A percentile compares a stretch with the other conserved stretches of the same genome.
Evolutionary conservation across 2,113 vertebrate species (phyloP).

Genomic region (Paedocypris sp.): DNA sequence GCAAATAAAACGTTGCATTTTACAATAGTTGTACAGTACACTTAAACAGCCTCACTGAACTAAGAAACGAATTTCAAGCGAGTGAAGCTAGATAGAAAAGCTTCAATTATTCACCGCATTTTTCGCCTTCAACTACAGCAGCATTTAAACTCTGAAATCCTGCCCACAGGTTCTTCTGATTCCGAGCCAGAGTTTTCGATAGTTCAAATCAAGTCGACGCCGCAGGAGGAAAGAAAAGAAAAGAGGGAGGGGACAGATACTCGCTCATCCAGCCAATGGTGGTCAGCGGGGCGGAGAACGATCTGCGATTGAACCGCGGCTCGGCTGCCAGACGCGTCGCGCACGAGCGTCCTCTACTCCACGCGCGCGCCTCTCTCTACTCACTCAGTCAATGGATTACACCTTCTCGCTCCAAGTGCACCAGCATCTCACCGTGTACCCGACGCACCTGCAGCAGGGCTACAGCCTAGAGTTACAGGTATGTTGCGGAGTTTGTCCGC

Average conservation of each 20-base stretch:
- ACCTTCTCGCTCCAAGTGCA: conserved; percentile 62
- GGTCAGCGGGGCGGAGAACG: conserved; percentile 51
- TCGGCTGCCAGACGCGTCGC: conserved; percentile 39
- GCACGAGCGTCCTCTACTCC: conserved; percentile 37
- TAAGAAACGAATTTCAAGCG: too few species aligned
- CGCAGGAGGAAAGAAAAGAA: conserved; percentile 21
- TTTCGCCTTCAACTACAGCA: too few species aligned
- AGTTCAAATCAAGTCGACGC: background rate
- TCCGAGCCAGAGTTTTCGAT: too few species aligned
- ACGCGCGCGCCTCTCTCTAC: conserved; percentile 32
- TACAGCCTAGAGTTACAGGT: conserved; percentile 67
- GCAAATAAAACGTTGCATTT: too few species aligned
- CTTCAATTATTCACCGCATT: too few species aligned
- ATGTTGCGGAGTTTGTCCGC: conserved; percentile 13
- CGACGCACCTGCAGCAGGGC: conserved; percentile 52
- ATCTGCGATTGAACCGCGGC: conserved; percentile 43
- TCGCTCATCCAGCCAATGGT: conserved; percentile 50
- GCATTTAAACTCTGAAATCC: too few species aligned
- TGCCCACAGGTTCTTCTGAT: too few species aligned
- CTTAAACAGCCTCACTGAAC: too few species aligned
- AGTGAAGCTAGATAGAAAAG: too few species aligned
- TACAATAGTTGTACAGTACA: too few species aligned
- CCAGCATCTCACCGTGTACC: conserved; percentile 57
- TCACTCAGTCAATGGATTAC: conserved; percentile 60
- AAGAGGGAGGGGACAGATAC: too few species aligned